Base-by-base conservation (phyloP, 2,113 vertebrate species). In the Platichthys stellatus region DNA sequence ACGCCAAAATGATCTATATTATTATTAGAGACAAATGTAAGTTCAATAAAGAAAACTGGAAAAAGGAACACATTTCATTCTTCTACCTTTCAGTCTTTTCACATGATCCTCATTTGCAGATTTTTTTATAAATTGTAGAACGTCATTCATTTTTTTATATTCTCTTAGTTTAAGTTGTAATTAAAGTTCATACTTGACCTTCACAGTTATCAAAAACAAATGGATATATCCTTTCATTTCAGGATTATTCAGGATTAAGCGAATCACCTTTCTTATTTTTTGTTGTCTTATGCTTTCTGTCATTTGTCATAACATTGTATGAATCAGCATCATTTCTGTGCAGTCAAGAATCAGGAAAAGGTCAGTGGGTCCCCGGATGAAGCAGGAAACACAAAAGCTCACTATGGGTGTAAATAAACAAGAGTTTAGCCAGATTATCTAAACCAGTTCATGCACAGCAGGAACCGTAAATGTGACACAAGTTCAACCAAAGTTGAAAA, bases 401-500 rank as follows among this genome's bases (percentile, higher is more conserved):
- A 24, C 31, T 21, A 57, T 10, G 26, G 14, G 24, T 60, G 24
- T 18, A 31, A 60, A 31, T 60, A 31, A 60, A 15, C 24, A 8
- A 31, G 58, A 28, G 58, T 60, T 60, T 17, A 28, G 58, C 26
- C 58, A 31, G 58, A 60, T 60, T 11, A 61, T 61, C 59, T 31
- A 38, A 61, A 61, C 59, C 28, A 35, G 28, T 38, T 35, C 24
- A 18, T 28, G 57, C 18, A 8, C 23, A 38, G 28, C 3, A 35
- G 26, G 17, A 24, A 57, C 23, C 28, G 9, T 60, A 35, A 60
- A 61, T 35, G 59, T 61, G 6, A 35, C 10, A 61, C 18, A 61
- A 12, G 59, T 31, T 61, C 59, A 61, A 35, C 13, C 13, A 60
- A 60, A 60, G 58, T 60, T 60, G 26, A 60, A 60, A 28, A 61